Conservation (phyloP, 2,113 vertebrate genomes). For the Conger conger region DNA sequence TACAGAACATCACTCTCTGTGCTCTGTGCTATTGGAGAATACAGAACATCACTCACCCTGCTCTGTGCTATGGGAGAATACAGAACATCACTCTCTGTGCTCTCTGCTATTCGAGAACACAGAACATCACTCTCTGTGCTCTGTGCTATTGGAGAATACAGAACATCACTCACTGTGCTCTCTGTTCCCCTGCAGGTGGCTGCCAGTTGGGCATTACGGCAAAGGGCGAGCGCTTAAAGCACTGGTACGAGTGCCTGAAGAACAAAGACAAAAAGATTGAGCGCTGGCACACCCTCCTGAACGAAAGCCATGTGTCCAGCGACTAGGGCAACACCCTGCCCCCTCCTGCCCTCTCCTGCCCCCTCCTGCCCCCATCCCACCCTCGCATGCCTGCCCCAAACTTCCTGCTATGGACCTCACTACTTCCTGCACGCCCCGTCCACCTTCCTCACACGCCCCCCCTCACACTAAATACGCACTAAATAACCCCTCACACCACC, state of each 20-base stretch:
- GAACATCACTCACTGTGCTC: not conserved
- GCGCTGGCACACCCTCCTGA: constrained; percentile 93
- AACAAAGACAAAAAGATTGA: constrained; percentile 99
- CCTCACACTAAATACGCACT: no score
- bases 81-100: no score
- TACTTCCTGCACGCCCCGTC: not conserved
- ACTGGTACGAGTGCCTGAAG: constrained; percentile 98
- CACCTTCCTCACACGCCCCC: constrained; percentile 35
- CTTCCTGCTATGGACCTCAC: not conserved
- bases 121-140: no score
- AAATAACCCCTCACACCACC: no score
- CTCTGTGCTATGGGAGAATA: no score
- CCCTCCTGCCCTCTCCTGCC: no score
- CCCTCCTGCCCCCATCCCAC: not conserved
- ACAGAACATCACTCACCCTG: no score
- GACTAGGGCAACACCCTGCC: constrained; percentile 65
- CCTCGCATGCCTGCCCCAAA: not conserved
- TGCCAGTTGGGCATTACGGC: constrained; percentile 94
- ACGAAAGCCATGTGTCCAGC: constrained; percentile 83
- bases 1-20: no score
- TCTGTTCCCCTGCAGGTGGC: constrained; percentile 60
- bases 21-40: no score
- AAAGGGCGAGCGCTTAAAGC: constrained; percentile 93
- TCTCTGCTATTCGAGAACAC: no score
- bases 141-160: no score